A percentile compares a stretch with the other conserved stretches of the same genome.
Conservation (phyloP, 2,888 invertebrate species). For the Brenthis hecate region DNA sequence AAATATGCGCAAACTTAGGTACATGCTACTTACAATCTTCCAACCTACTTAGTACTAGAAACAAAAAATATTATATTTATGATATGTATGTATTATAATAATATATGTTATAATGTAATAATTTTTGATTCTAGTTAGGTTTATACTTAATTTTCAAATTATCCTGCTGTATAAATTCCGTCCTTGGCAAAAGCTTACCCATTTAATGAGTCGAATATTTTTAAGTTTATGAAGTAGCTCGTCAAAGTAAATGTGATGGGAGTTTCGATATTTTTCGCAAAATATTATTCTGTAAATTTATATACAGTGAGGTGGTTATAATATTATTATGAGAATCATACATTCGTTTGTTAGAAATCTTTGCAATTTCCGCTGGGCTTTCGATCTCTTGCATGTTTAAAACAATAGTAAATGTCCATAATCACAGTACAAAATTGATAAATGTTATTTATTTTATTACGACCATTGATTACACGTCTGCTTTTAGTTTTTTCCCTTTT, state of each 20-base stretch:
- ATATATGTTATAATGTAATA: no score
- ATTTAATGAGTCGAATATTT: slow-evolving; percentile 12
- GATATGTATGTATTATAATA: no score
- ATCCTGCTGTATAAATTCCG: slow-evolving; percentile 36
- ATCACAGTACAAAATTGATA: slow-evolving; percentile 15
- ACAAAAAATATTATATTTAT: no score
- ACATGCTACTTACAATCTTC: no score
- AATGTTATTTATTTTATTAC: slow-evolving; percentile 5
- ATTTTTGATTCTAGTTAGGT: slow-evolving; percentile 2
- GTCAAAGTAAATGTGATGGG: slow-evolving; percentile 10
- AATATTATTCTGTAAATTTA: neutral
- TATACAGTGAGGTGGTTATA: neutral
- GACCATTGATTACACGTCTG: neutral
- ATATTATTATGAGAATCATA: slow-evolving; percentile 1
- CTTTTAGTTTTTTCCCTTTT: neutral
- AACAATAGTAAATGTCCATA: slow-evolving; percentile 14
- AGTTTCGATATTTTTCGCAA: no score
- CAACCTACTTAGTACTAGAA: no score
- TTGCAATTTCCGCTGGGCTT: no score
- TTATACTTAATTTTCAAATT: slow-evolving; percentile 12
- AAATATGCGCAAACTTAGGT: no score
- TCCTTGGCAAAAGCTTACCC: slow-evolving; percentile 27
- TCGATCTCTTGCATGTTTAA: slow-evolving; percentile 6
- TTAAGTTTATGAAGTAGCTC: slow-evolving; percentile 11
- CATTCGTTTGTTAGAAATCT: neutral